Evolutionary conservation across 2,888 invertebrate genomes (phyloP).

Genomic region (Allygus modestus): DNA sequence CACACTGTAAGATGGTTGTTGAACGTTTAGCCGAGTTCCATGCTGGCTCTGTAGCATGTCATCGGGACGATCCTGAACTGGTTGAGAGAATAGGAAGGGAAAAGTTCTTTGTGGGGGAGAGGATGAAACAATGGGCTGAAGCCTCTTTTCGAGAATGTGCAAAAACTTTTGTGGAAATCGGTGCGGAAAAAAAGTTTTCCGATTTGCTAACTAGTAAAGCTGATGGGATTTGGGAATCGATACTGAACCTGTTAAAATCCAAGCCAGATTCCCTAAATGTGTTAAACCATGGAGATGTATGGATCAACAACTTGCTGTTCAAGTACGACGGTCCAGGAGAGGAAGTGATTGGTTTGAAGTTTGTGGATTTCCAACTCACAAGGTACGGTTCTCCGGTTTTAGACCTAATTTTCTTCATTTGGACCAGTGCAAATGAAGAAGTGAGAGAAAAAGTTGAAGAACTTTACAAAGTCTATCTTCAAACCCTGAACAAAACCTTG

Average conservation of each 20-base stretch:
- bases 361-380: conserved; percentile 64
- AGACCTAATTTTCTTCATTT: conserved; percentile 65
- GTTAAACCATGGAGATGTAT: conserved; percentile 64
- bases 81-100: conserved; percentile 4
- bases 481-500: conserved; percentile 58
- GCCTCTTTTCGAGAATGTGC: neutral
- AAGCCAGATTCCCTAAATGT: conserved; percentile 61
- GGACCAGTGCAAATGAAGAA: conserved; percentile 60
- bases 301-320: conserved; percentile 67
- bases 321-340: conserved; percentile 52
- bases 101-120: conserved; percentile 22
- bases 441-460: conserved; percentile 51
- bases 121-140: conserved; percentile 32
- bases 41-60: conserved; percentile 42
- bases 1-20: conserved; percentile 37
- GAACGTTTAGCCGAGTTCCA: conserved; percentile 57
- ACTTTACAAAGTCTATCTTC: conserved; percentile 50
- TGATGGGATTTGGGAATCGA: conserved; percentile 16
- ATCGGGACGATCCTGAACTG: conserved; percentile 13
- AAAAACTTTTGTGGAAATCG: conserved; percentile 10
- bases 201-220: conserved; percentile 16
- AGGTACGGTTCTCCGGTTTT: conserved; percentile 64
- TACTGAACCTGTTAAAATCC: conserved; percentile 15
- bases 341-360: conserved; percentile 52
- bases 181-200: neutral